A percentile compares a stretch with the other conserved stretches of the same genome.
phyloP scores from a whole-genome alignment of 2,888 invertebrate species.

The Phoronis australis region DNA sequence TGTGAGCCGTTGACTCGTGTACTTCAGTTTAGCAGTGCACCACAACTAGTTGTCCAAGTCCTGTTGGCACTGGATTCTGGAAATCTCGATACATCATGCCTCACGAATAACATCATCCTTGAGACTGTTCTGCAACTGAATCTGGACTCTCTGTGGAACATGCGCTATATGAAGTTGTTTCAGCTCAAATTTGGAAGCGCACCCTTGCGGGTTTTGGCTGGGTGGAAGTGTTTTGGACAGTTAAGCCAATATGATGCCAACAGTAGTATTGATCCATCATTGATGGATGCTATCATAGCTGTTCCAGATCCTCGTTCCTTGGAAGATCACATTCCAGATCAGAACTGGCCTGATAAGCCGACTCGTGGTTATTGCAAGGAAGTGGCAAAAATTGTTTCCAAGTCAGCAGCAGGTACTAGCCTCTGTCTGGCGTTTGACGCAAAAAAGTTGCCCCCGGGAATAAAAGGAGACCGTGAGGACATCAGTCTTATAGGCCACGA shows the following conservation, averaged over 20 bases:
- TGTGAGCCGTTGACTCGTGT: too few species aligned
- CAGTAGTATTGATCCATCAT: not conserved
- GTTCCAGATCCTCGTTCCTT: not conserved
- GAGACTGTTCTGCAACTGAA: too few species aligned
- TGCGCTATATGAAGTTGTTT: not conserved
- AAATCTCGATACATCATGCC: too few species aligned
- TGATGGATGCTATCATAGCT: not conserved
- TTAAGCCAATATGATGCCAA: not conserved
- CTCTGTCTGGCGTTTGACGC: not conserved
- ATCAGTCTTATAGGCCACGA: not conserved
- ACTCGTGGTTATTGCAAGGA: not conserved
- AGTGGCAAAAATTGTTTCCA: not conserved
- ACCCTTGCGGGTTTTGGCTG: not conserved
- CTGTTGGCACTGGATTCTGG: too few species aligned
- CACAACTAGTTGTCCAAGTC: too few species aligned
- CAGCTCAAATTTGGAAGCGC: not conserved
- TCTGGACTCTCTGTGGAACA: too few species aligned
- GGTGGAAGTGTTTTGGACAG: not conserved
- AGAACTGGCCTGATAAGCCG: not conserved
- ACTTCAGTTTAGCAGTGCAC: too few species aligned
- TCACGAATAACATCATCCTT: too few species aligned
- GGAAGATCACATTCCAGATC: not conserved
- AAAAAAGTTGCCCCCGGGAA: not conserved
- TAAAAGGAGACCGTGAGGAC: not conserved
- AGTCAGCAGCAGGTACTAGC: not conserved